Evolutionary conservation across 2,113 vertebrate genomes (phyloP).

Genomic region (Sterna hirundo): DNA sequence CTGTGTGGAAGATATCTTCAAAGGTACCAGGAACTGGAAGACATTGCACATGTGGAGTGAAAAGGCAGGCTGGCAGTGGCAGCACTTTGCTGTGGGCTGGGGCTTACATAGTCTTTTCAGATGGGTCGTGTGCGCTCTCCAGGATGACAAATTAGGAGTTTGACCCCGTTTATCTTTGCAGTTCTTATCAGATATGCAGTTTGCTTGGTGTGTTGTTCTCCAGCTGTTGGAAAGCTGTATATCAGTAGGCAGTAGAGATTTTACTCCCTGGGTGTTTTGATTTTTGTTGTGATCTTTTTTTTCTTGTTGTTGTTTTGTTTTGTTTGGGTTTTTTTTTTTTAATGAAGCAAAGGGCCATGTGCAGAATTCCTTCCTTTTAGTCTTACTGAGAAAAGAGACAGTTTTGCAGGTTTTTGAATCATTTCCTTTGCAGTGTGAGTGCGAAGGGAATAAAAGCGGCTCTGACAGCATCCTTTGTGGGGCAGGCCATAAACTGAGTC

Average conservation of each 20-base stretch:
- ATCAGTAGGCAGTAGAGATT: not conserved
- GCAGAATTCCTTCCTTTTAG: not conserved
- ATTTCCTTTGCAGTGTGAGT: not conserved
- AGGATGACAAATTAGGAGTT: not conserved
- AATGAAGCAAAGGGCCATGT: not conserved
- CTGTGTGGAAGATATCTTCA: not conserved
- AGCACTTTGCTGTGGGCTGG: not conserved
- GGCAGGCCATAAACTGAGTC: not conserved
- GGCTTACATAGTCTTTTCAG: not conserved
- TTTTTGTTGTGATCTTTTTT: no score
- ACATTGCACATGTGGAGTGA: not conserved
- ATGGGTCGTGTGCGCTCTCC: not conserved
- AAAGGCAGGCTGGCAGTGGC: not conserved
- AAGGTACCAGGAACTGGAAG: not conserved
- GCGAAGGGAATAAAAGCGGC: not conserved
- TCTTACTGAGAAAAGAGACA: not conserved
- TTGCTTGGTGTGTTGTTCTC: not conserved
- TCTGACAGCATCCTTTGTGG: not conserved
- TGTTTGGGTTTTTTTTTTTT: not conserved
- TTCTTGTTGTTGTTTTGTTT: not conserved
- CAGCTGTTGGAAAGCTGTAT: rapidly evolving
- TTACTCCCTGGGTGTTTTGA: not conserved
- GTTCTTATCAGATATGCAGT: not conserved
- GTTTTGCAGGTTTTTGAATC: not conserved
- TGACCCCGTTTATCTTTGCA: not conserved